Percentiles rank a stretch among this genome's conserved stretches.
Evolutionary conservation across 2,113 vertebrate genomes (phyloP).

Genomic region (Telmatochromis sp.): DNA sequence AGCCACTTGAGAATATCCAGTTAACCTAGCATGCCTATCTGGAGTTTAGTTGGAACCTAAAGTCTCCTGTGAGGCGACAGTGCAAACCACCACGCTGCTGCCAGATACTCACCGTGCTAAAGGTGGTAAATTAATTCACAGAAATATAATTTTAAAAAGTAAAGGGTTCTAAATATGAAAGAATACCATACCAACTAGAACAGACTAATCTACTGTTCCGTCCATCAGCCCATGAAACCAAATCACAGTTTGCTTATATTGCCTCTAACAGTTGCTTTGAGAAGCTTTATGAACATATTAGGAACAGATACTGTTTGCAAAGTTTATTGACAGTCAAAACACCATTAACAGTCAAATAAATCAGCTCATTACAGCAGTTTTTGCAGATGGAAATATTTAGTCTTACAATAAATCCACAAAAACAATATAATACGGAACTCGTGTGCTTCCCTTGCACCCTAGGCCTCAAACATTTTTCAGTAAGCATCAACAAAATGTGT

Average conservation of each 20-base stretch:
- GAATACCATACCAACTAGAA: neutral
- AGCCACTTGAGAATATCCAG: neutral
- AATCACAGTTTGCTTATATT: neutral
- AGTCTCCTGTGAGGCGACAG: neutral
- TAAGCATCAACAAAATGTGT: neutral
- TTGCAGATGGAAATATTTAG: neutral
- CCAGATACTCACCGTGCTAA: neutral
- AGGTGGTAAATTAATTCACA: neutral
- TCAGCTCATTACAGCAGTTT: neutral
- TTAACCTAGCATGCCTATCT: neutral
- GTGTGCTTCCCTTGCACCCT: neutral
- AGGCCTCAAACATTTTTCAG: neutral
- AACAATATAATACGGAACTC: neutral
- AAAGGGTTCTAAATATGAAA: neutral
- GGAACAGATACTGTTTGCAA: neutral
- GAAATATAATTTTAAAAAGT: neutral
- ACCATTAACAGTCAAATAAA: neutral
- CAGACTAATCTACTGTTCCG: neutral
- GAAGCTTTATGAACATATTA: neutral
- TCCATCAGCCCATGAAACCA: neutral
- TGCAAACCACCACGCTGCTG: neutral
- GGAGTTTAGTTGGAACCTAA: neutral
- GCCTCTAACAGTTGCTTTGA: neutral
- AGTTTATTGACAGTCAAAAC: neutral
- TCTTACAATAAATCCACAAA: neutral